Evolutionary conservation across 2,113 vertebrate species (phyloP).

Genomic region (Prietella phreatophila): DNA sequence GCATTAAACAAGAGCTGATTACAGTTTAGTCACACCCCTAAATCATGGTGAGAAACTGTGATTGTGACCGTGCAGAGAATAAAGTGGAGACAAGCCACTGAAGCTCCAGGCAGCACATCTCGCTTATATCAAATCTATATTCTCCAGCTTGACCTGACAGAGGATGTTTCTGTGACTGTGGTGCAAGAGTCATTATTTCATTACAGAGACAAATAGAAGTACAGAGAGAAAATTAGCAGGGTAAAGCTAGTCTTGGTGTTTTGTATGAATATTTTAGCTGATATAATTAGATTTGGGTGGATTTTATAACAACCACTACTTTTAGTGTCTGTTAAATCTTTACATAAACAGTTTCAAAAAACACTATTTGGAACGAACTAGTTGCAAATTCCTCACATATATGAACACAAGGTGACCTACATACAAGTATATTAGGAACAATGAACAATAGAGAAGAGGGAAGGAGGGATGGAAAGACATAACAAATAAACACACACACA

Average conservation of each 20-base stretch:
- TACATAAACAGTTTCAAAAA: neutral
- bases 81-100: neutral
- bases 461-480: neutral
- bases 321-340: neutral
- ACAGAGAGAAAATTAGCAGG: neutral
- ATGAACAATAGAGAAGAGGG: constrained; percentile 26
- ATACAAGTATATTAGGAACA: constrained; percentile 25
- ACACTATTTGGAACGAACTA: neutral
- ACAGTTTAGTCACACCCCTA: constrained; percentile 7
- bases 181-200: neutral
- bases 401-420: constrained; percentile 4
- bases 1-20: constrained; percentile 22
- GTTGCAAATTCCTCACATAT: neutral
- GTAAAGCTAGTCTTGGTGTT: neutral
- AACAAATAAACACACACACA: constrained; percentile 26
- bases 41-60: neutral
- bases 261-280: neutral
- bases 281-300: neutral
- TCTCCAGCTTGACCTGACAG: constrained; percentile 32
- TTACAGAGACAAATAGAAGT: neutral
- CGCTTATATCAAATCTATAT: constrained; percentile 37
- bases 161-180: constrained; percentile 2
- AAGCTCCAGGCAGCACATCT: constrained; percentile 3
- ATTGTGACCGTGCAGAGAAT: neutral
- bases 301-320: neutral